phyloP scores from a whole-genome alignment of 2,888 invertebrate genomes.

The Papilio demoleus region DNA sequence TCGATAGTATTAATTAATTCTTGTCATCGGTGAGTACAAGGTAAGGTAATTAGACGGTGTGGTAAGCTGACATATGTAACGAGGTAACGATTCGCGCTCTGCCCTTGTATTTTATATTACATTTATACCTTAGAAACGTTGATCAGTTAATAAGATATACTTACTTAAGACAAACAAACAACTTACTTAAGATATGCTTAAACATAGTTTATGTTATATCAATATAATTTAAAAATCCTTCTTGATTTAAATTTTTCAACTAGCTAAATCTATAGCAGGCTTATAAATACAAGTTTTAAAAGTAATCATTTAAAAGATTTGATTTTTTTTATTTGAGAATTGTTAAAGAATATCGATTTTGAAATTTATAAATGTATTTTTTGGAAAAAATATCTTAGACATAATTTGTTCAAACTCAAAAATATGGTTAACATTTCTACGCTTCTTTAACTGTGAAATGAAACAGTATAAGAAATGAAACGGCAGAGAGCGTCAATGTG shows the following conservation, averaged over 20 bases:
- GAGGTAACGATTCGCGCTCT: slow-evolving; percentile 43
- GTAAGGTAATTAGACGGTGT: slow-evolving; percentile 64
- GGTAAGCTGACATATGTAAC: slow-evolving; percentile 63
- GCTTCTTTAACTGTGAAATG: not conserved
- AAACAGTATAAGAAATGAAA: not conserved
- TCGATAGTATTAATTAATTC: slow-evolving; percentile 71
- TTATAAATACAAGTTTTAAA: too few species aligned
- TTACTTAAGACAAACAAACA: too few species aligned
- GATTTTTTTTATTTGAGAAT: too few species aligned
- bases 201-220: too few species aligned
- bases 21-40: slow-evolving; percentile 62
- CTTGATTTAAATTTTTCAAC: too few species aligned
- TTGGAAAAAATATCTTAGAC: not conserved
- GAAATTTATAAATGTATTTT: too few species aligned
- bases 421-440: not conserved
- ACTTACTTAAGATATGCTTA: too few species aligned
- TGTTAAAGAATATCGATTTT: too few species aligned
- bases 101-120: slow-evolving; percentile 43
- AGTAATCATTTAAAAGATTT: too few species aligned
- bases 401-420: not conserved
- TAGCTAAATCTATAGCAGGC: too few species aligned
- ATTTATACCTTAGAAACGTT: slow-evolving; percentile 42
- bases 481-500: not conserved
- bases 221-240: too few species aligned
- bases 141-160: not conserved